Conservation (phyloP, 2,113 vertebrate species). For the Notechis scutatus region DNA sequence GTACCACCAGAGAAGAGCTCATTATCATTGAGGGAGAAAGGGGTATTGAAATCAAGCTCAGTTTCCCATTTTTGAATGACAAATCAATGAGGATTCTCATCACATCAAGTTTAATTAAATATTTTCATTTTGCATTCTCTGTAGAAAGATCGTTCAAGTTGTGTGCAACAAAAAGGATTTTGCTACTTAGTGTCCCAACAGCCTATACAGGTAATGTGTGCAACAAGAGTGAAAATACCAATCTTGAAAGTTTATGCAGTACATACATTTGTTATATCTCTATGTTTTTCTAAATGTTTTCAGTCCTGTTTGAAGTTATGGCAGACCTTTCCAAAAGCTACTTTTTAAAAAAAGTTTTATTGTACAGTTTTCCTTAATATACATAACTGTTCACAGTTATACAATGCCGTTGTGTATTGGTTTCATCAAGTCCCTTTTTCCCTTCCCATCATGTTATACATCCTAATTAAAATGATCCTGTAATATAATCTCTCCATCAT, state of each 20-base stretch:
- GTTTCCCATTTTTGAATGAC: neutral
- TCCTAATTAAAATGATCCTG: too few species aligned
- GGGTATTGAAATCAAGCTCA: too few species aligned
- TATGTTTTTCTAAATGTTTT: neutral
- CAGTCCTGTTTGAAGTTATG: neutral
- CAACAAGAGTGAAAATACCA: neutral
- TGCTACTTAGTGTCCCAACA: constrained; percentile 85
- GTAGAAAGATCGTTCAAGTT: constrained; percentile 85
- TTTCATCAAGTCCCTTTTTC: too few species aligned
- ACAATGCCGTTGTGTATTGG: too few species aligned
- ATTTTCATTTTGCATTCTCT: constrained; percentile 21
- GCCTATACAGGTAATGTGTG: constrained; percentile 86
- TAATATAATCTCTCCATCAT: too few species aligned
- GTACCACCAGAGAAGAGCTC: neutral
- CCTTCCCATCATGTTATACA: too few species aligned
- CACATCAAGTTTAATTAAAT: neutral
- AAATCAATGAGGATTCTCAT: neutral
- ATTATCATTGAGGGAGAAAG: neutral
- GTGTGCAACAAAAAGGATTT: constrained; percentile 87
- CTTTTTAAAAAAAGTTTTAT: neutral
- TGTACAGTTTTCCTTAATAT: too few species aligned
- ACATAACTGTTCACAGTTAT: too few species aligned
- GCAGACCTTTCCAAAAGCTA: neutral
- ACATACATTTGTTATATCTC: neutral
- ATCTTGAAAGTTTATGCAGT: neutral